phyloP scores from a whole-genome alignment of 2,113 vertebrate genomes.

The Takifugu bimaculatus region DNA sequence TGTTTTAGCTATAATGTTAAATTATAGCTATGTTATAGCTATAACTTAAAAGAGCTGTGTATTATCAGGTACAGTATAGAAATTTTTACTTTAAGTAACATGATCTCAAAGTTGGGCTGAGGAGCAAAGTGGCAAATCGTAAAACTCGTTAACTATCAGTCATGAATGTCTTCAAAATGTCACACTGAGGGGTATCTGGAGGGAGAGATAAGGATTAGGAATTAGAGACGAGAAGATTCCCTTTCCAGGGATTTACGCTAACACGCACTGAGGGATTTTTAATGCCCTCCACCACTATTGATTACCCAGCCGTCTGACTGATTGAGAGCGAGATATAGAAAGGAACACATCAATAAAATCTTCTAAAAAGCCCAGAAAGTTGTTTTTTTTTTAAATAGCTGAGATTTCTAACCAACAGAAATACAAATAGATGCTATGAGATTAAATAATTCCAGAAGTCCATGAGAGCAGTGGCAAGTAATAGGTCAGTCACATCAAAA shows the following conservation, averaged over 20 bases:
- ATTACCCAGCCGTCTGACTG: constrained; percentile 56
- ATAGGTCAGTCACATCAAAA: background rate
- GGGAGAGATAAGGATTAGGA: constrained; percentile 55
- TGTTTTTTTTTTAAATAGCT: constrained; percentile 25
- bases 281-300: constrained; percentile 60
- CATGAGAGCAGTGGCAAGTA: background rate
- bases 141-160: constrained; percentile 40
- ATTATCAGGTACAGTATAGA: too few relatives aligned
- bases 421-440: constrained; percentile 6
- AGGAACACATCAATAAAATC: constrained; percentile 51
- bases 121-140: constrained; percentile 8
- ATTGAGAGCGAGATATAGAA: constrained; percentile 58
- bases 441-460: constrained; percentile 8
- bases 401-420: constrained; percentile 3
- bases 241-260: constrained; percentile 41
- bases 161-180: constrained; percentile 51
- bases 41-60: too few relatives aligned
- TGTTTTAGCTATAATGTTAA: too few relatives aligned
- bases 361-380: constrained; percentile 22
- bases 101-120: background rate
- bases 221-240: constrained; percentile 35
- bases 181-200: constrained; percentile 63
- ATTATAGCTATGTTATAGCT: too few relatives aligned
- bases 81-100: background rate
- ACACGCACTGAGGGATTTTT: constrained; percentile 36